Conservation (phyloP, 2,888 invertebrate genomes). For the Oconnorella tubifera region DNA sequence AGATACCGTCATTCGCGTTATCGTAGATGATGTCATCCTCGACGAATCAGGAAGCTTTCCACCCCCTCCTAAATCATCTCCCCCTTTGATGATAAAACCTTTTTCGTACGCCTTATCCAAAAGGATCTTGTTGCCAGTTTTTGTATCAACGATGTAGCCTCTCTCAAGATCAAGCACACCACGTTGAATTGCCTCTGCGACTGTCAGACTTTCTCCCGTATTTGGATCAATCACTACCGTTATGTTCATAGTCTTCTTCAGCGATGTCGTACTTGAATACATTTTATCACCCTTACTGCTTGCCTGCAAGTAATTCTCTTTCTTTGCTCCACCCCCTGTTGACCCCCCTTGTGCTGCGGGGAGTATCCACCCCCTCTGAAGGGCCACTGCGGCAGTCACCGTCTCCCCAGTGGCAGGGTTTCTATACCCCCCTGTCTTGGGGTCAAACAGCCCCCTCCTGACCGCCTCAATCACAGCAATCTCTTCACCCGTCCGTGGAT, state of each 20-base stretch:
- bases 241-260: conserved; percentile 72
- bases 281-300: too few species aligned
- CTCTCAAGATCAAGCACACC: conserved; percentile 55
- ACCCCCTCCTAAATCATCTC: too few species aligned
- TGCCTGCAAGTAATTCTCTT: too few species aligned
- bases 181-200: conserved; percentile 52
- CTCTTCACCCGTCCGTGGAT: conserved; percentile 66
- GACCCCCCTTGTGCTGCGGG: conserved; percentile 6
- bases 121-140: conserved; percentile 59
- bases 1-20: neutral
- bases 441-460: conserved; percentile 81
- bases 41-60: neutral
- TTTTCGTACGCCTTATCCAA: conserved; percentile 74
- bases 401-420: conserved; percentile 63
- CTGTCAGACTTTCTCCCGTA: conserved; percentile 66
- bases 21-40: too few species aligned
- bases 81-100: conserved; percentile 63
- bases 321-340: neutral
- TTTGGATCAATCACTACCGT: conserved; percentile 80
- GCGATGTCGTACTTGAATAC: conserved; percentile 40
- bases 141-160: conserved; percentile 56
- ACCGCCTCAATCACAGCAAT: conserved; percentile 91
- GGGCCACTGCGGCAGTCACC: conserved; percentile 77
- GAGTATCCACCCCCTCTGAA: conserved; percentile 74
- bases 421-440: conserved; percentile 65